Percentiles rank a stretch among this genome's conserved stretches.
phyloP scores from a whole-genome alignment of 2,888 invertebrate genomes.

The Idaea aversata region DNA sequence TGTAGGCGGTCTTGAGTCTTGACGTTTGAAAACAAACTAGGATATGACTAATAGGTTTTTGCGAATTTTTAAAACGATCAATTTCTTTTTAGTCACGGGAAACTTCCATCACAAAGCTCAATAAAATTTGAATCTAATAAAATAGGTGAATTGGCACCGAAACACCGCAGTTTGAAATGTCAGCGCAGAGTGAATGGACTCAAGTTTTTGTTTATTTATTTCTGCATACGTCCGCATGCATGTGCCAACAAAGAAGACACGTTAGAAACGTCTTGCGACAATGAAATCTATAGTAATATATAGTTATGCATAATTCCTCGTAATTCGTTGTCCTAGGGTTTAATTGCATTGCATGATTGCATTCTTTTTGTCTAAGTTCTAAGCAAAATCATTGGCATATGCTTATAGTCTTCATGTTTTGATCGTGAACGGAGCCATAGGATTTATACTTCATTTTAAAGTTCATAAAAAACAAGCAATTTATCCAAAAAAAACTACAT shows the following conservation, averaged over 20 bases:
- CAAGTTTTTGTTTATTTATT: constrained; percentile 70
- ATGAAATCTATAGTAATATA: no score
- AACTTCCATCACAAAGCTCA: constrained; percentile 38
- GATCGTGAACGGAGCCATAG: no score
- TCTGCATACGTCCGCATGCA: constrained; percentile 68
- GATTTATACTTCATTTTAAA: constrained; percentile 18
- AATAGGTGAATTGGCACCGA: constrained; percentile 62
- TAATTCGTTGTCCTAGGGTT: constrained; percentile 1
- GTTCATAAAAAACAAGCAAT: constrained; percentile 26
- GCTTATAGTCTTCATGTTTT: no score
- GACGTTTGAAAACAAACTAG: constrained; percentile 11
- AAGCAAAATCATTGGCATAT: constrained; percentile 6
- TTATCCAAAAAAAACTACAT: constrained; percentile 13
- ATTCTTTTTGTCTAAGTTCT: constrained; percentile 5
- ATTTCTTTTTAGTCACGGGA: constrained; percentile 27
- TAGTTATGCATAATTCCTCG: constrained; percentile 35
- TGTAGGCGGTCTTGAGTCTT: background rate
- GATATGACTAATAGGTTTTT: constrained; percentile 25
- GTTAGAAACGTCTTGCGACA: constrained; percentile 58
- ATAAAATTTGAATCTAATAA: constrained; percentile 47
- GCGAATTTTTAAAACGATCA: constrained; percentile 24
- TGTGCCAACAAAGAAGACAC: constrained; percentile 66
- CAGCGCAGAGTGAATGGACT: constrained; percentile 76
- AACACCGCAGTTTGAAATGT: constrained; percentile 65
- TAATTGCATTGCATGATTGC: background rate